A percentile compares a stretch with the other conserved stretches of the same genome.
phyloP scores from a whole-genome alignment of 2,797 vertebrate genomes.

The Bryconaethiops microstoma region DNA sequence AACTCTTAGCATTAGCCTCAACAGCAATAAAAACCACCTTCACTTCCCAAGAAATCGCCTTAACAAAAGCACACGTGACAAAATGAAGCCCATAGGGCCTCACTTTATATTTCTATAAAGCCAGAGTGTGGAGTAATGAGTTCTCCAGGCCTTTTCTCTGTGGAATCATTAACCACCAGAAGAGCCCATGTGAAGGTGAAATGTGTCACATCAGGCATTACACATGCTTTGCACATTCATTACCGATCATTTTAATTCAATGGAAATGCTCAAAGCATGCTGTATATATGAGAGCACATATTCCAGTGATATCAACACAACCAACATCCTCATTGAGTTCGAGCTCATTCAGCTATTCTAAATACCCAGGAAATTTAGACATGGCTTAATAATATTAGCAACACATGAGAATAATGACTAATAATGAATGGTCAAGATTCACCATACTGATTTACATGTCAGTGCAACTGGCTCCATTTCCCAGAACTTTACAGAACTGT shows the following conservation, averaged over 20 bases:
- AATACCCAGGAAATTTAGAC: background rate
- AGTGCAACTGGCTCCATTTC: background rate
- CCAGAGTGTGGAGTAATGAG: constrained; percentile 17
- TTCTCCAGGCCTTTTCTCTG: constrained; percentile 25
- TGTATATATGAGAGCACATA: background rate
- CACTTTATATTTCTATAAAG: constrained; percentile 7
- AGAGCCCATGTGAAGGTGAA: background rate
- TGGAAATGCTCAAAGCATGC: background rate
- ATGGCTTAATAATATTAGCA: background rate
- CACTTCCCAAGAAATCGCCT: background rate
- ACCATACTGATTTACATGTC: background rate
- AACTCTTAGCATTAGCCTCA: background rate
- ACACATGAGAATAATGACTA: background rate
- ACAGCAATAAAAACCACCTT: background rate
- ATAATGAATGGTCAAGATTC: background rate
- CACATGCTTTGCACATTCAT: background rate
- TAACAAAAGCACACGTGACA: constrained; percentile 13
- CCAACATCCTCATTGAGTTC: background rate
- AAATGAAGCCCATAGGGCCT: constrained; percentile 14
- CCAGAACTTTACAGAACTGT: background rate
- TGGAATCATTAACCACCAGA: constrained; percentile 4
- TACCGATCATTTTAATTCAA: background rate
- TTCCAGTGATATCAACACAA: background rate
- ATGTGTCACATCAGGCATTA: background rate
- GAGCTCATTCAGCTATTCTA: background rate